Base-by-base conservation (phyloP, 2,113 vertebrate species). In the Percina caprodes region DNA sequence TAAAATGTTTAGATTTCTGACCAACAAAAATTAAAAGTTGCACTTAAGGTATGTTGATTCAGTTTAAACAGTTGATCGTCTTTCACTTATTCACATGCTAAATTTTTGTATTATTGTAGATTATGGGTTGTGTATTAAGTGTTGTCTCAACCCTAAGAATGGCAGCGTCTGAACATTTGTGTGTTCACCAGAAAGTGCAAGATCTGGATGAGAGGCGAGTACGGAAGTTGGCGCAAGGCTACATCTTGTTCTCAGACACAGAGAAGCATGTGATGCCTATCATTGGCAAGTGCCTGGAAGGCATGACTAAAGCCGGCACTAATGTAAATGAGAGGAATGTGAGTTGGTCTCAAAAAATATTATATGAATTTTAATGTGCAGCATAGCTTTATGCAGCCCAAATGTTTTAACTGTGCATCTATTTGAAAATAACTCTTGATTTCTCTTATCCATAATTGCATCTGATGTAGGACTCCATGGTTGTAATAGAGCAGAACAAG, bases 271-370 rank as follows among this genome's bases (percentile, higher is more conserved):
- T 97, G 89, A 95, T 96, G 67, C 97, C 97, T 18, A 98, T 98
- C 88, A 96, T 98, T 0, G 95, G 95, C 89, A 97, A 98, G 92
- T 98, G 97, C 89, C 89, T 98, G 91, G 97, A 98, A 51, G 97
- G 97, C 91, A 96, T 98, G 89, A 95, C 94, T 87, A 95, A 95
- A 91, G 96, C 97, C 0, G 96, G 96, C 1, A 94, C 94, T 4
- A 93, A 94, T 2, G 95, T 96, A 79, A 95, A 97, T 58, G 95
- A 96, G 86, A 97, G 94, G 69, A 96, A 96, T 3, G 97, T 98
- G 88, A 91, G 96, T 94, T 23, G 23, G 16, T 60, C 46, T 35
- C 23, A 49, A 48, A 45, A 79, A 74, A 72, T 23, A 10, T 13
- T 18, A 18, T 75, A 72, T 39, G 3, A 18, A 48, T 71, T 75